These are phyloP conservation scores for Hipposideros armiger DNA, from an alignment of 2,113 vertebrate species.

Conservation along the genomic window DNA sequence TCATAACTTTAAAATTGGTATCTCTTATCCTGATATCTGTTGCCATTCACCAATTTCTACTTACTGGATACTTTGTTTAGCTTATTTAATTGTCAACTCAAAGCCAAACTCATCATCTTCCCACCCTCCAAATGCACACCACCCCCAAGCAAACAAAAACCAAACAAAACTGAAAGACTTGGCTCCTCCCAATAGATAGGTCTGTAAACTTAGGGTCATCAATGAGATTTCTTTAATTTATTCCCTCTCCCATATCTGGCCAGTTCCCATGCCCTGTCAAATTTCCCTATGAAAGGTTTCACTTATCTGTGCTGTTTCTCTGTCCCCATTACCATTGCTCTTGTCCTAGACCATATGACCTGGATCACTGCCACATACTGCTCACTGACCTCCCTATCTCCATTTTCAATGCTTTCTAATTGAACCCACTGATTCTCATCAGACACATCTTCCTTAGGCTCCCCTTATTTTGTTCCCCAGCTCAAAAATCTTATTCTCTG, in stretches of 20 bases:
- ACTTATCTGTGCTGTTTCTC: constrained; percentile 5
- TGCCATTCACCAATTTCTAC: background rate
- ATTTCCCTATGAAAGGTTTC: constrained; percentile 6
- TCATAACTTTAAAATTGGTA: constrained; percentile 15
- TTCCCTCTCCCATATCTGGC: background rate
- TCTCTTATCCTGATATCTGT: constrained; percentile 24
- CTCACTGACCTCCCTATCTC: background rate
- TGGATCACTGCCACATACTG: background rate
- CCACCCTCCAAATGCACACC: background rate
- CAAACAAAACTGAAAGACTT: background rate
- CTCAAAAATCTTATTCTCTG: constrained; percentile 34
- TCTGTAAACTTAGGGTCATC: background rate
- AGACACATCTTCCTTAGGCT: background rate
- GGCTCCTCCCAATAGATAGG: background rate
- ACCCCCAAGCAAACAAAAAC: background rate
- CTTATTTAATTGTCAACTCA: background rate
- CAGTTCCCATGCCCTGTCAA: background rate
- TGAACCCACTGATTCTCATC: background rate
- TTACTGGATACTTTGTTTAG: background rate
- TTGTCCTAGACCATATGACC: background rate
- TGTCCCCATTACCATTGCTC: background rate
- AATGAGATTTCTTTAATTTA: constrained; percentile 27
- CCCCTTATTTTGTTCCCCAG: background rate
- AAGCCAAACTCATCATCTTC: constrained; percentile 30
- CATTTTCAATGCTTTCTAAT: background rate